phyloP scores from a whole-genome alignment of 1,140 invertebrate species.

The Chelonus insularis region DNA sequence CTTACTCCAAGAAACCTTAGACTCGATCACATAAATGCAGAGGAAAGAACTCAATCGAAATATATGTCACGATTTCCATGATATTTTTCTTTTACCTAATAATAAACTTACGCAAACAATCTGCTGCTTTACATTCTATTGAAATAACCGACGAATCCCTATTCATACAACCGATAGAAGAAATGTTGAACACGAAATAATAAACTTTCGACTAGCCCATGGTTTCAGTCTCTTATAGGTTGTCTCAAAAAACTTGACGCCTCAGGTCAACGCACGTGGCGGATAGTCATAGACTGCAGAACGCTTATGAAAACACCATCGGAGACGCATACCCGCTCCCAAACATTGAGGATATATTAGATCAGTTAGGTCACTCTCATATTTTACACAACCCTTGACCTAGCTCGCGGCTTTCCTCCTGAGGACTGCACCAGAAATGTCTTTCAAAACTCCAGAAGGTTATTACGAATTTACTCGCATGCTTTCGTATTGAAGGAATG shows the following conservation, averaged over 20 bases:
- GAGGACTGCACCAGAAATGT: not conserved
- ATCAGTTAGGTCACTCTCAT: constrained; percentile 9
- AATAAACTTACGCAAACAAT: not conserved
- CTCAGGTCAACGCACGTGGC: constrained; percentile 6
- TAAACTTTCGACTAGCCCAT: constrained; percentile 11
- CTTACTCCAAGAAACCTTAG: constrained; percentile 1
- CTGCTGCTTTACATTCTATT: not conserved
- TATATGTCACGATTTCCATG: not conserved
- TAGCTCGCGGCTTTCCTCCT: constrained; percentile 8
- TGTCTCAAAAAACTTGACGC: constrained; percentile 9
- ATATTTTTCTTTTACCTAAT: constrained; percentile 19
- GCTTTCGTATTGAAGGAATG: constrained; percentile 1
- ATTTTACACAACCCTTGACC: constrained; percentile 7
- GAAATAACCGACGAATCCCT: constrained; percentile 8
- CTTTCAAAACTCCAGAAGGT: constrained; percentile 11
- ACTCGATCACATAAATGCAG: constrained; percentile 16
- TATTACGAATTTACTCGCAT: constrained; percentile 8
- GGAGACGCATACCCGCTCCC: too few relatives aligned
- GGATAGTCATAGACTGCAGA: constrained; percentile 12
- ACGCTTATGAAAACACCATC: constrained; percentile 1
- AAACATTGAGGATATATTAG: constrained; percentile 12
- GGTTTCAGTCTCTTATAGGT: constrained; percentile 9
- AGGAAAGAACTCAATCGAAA: not conserved
- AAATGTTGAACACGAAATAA: constrained; percentile 5
- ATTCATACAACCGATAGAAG: constrained; percentile 13